Base-by-base conservation (phyloP, 2,888 invertebrate species). In the Odontothrips loti region DNA sequence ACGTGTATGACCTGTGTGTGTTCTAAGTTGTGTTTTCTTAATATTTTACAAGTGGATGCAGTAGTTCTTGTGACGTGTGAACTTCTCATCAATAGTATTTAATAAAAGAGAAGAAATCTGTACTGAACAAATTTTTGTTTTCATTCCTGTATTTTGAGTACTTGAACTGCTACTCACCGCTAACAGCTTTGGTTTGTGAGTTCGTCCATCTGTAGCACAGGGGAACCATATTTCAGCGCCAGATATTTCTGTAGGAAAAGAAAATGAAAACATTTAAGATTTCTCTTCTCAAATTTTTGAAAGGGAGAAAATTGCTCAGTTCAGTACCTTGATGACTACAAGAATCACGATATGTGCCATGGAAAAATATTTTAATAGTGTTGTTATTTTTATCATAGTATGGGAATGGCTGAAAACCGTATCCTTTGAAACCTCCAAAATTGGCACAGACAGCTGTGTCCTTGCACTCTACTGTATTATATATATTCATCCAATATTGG, bases 391-490 rank as follows among this genome's bases (percentile, higher is more conserved):
- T 75, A 27, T 75, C 68, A 27, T 75, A 75, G 23, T 75, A 75
- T 9, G 68, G 23, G 23, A 75, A 75, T 23, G n/a, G 68, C 27
- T 75, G 68, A 27, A 23, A 75, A 1, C 68, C 68, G 27, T 27
- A 75, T 8, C 68, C 68, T 27, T n/a, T 75, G 68, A 75, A 75
- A 27, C 23, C 27, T 10, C 68, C 68, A 75, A 75, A 12, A 27
- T 27, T n/a, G 23, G 68, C 68, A 75, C 68, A 75, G 23, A 75
- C 68, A 75, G 68, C 68, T 75, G 68, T 75, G 68, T 75, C 68
- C 27, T 75, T 75, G 68, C 68, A 75, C 27, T 75, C 68, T 9
- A 75, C 27, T 1, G 68, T 75, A 27, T 75, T 27, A 23, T n/a
- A 27, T 75, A 12, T 27, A 27, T 75, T 27, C 68, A 75, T 75